Percentiles rank a stretch among this genome's conserved stretches.
Conservation (phyloP, 2,888 invertebrate species). For the Metopia argyrocephala region DNA sequence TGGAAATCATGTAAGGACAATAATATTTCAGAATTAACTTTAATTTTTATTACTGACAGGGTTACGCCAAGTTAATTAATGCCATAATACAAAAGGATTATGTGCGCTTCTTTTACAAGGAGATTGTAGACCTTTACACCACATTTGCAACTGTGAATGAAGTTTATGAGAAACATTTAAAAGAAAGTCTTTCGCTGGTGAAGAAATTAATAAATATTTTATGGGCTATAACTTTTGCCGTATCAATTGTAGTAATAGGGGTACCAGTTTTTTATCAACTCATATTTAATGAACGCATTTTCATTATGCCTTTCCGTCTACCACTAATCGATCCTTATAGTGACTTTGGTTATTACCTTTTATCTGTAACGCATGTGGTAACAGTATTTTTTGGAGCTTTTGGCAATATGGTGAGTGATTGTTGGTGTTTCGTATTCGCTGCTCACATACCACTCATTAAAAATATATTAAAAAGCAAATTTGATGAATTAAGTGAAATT, state of each 20-base stretch:
- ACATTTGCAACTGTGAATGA: not conserved
- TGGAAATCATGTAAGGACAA: not conserved
- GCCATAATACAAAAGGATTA: not conserved
- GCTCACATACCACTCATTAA: slow-evolving; percentile 26
- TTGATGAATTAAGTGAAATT: slow-evolving; percentile 19
- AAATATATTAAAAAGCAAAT: slow-evolving; percentile 23
- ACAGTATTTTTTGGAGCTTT: slow-evolving; percentile 1
- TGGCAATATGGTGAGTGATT: slow-evolving; percentile 38
- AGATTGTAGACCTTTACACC: not conserved
- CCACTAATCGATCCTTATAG: slow-evolving; percentile 13
- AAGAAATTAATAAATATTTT: slow-evolving; percentile 10
- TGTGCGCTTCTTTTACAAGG: not conserved
- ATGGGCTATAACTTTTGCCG: not conserved
- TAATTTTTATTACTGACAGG: not conserved
- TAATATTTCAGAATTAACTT: not conserved
- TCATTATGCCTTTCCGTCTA: slow-evolving; percentile 15
- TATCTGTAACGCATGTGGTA: not conserved
- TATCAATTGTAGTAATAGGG: not conserved
- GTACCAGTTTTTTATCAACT: not conserved
- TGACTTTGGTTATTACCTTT: slow-evolving; percentile 6
- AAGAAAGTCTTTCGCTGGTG: not conserved
- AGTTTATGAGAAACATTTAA: not conserved
- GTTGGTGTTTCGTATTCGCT: slow-evolving; percentile 28
- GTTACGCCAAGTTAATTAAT: slow-evolving; percentile 33
- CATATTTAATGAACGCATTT: not conserved